These are phyloP conservation scores for Microctenopoma lineatum DNA, from an alignment of 2,797 vertebrate species.

Conservation along the genomic window DNA sequence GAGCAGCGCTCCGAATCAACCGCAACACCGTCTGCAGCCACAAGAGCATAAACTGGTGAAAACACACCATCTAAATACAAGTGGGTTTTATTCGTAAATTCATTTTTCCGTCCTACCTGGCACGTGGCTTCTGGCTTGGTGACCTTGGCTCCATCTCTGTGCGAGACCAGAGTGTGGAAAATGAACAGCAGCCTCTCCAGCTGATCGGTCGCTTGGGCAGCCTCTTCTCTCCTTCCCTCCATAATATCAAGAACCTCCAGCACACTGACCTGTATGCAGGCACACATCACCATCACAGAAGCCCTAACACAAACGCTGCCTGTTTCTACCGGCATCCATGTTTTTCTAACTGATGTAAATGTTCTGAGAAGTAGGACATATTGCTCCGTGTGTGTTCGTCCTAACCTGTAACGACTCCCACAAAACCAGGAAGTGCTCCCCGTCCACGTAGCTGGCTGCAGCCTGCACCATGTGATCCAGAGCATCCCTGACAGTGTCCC, in stretches of 20 bases:
- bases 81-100: neutral
- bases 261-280: slow-evolving; percentile 77
- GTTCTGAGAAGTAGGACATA: neutral
- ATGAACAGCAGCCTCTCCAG: slow-evolving; percentile 88
- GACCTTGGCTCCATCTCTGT: slow-evolving; percentile 89
- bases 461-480: slow-evolving; percentile 89
- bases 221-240: slow-evolving; percentile 62
- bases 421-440: slow-evolving; percentile 88
- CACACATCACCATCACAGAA: slow-evolving; percentile 2
- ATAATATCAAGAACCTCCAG: slow-evolving; percentile 78
- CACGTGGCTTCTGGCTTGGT: slow-evolving; percentile 86
- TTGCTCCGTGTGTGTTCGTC: neutral
- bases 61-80: fast-evolving
- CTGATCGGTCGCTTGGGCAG: slow-evolving; percentile 81
- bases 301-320: neutral
- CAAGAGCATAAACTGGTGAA: neutral
- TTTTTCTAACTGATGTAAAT: too few species aligned
- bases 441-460: slow-evolving; percentile 82
- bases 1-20: slow-evolving; percentile 77
- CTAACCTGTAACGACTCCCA: slow-evolving; percentile 89
- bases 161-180: slow-evolving; percentile 86
- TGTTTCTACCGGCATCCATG: too few species aligned
- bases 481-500: slow-evolving; percentile 87
- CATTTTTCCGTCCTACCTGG: slow-evolving; percentile 76
- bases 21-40: slow-evolving; percentile 81